phyloP scores from a whole-genome alignment of 1,140 invertebrate species.

The Halictus rubicundus region DNA sequence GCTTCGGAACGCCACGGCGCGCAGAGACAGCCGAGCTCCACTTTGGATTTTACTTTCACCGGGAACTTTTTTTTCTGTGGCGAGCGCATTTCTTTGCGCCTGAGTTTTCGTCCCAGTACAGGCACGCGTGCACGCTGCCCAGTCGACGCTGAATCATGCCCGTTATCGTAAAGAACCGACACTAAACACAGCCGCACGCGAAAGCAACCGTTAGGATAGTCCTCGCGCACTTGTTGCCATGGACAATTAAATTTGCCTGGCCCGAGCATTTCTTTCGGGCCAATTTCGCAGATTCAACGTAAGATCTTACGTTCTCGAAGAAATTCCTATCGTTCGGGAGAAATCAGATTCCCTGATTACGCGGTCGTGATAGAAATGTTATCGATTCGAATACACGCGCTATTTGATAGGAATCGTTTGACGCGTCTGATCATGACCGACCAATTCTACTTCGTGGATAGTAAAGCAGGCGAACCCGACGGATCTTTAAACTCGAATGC shows the following conservation, averaged over 20 bases:
- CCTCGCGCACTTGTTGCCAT: neutral
- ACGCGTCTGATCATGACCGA: too few species aligned
- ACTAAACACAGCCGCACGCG: neutral
- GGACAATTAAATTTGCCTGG: neutral
- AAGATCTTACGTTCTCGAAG: too few species aligned
- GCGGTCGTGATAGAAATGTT: too few species aligned
- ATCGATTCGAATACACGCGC: too few species aligned
- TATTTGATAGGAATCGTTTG: too few species aligned
- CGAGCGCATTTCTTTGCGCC: conserved; percentile 15
- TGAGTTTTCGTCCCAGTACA: neutral
- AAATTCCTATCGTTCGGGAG: too few species aligned
- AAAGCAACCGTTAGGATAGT: conserved; percentile 6
- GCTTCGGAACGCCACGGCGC: neutral
- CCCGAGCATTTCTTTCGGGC: neutral
- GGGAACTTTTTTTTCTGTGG: neutral
- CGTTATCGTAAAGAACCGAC: conserved; percentile 6
- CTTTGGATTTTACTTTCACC: conserved; percentile 44
- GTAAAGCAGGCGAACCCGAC: too few species aligned
- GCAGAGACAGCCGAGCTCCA: neutral
- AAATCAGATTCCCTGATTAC: too few species aligned
- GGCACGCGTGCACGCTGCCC: too few species aligned
- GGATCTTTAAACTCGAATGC: too few species aligned
- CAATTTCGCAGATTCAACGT: neutral
- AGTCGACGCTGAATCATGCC: conserved; percentile 6
- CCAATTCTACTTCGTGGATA: too few species aligned